Conservation (phyloP, 2,113 vertebrate genomes). For the Dolichallabes microphthalmus region DNA sequence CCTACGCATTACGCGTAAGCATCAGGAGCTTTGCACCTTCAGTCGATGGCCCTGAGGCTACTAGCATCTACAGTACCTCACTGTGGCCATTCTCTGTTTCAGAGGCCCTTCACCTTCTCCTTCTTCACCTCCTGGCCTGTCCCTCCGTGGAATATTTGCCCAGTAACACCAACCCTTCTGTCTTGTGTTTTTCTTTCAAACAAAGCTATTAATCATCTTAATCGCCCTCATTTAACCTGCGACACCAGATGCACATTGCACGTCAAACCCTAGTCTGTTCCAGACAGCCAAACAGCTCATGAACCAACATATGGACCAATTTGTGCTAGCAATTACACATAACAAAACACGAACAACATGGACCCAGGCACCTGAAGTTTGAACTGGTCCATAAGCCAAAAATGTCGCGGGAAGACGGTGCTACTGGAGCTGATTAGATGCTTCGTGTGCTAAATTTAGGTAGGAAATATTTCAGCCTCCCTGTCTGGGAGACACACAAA, state of each 20-base stretch:
- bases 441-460: slow-evolving; percentile 31
- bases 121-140: slow-evolving; percentile 66
- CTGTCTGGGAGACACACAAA: slow-evolving; percentile 21
- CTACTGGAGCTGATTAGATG: slow-evolving; percentile 5
- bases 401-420: slow-evolving; percentile 9
- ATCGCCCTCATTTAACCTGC: slow-evolving; percentile 79
- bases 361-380: slow-evolving; percentile 46
- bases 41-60: slow-evolving; percentile 41
- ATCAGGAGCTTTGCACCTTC: slow-evolving; percentile 61
- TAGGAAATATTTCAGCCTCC: slow-evolving; percentile 42
- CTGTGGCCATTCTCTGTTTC: slow-evolving; percentile 37
- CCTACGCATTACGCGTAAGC: slow-evolving; percentile 65
- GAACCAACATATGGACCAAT: slow-evolving; percentile 63
- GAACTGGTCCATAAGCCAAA: slow-evolving; percentile 22
- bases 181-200: slow-evolving; percentile 86
- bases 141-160: slow-evolving; percentile 77
- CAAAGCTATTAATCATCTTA: slow-evolving; percentile 87
- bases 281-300: slow-evolving; percentile 68
- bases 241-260: slow-evolving; percentile 73
- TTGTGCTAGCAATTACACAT: slow-evolving; percentile 61
- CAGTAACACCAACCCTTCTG: slow-evolving; percentile 79
- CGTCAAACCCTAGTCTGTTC: slow-evolving; percentile 68
- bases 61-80: slow-evolving; percentile 46
- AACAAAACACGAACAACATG: slow-evolving; percentile 66
- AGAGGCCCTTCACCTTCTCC: slow-evolving; percentile 37